Evolutionary conservation across 2,113 vertebrate species (phyloP), one percentile per base, ranked within the genome.

Genomic region (Macquaria australasica): DNA sequence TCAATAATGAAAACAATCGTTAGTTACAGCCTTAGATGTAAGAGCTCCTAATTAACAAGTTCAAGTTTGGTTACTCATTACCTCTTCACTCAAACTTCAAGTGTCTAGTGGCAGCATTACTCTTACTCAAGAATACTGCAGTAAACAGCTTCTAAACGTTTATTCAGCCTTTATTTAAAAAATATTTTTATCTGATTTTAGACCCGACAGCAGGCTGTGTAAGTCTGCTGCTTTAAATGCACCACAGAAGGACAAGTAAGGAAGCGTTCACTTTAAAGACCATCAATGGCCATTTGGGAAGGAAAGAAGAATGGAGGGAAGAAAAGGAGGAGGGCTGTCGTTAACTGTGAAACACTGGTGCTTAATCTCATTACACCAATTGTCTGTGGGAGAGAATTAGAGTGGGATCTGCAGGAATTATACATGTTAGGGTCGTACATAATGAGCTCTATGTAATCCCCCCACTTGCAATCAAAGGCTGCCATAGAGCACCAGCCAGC

Each of bases 351-450:
- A 88, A 91, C 83, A 77, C 71, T 88, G 77, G 58, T 18, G 79
- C 87, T 84, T 96, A 95, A 96, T 96, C 95, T 94, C 95, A 95
- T 95, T 95, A 96, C 77, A 39, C 55, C 86, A 87, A 95, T 95
- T 95, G 95, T 95, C 95, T 95, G 91, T 90, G 91, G 90, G 88
- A 90, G 92, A 94, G 93, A 93, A 95, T 94, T 95, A 95, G 87
- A 90, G 90, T 59, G 87, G 90, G 94, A 95, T 95, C 93, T 91
- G 92, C 90, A 81, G 90, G 95, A 96, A 95, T 96, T 95, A 95
- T 83, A 93, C 91, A 87, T 94, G 94, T 94, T 92, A 82, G 88
- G 89, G 87, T 93, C 82, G 87, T 77, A 91, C 87, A 88, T 94
- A 94, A 94, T 93, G 91, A 95, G 91, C 81, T 89, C 81, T 81